Percentiles rank a stretch among this genome's conserved stretches.
Evolutionary conservation across 2,113 vertebrate species (phyloP).

Genomic region (Chionis minor): DNA sequence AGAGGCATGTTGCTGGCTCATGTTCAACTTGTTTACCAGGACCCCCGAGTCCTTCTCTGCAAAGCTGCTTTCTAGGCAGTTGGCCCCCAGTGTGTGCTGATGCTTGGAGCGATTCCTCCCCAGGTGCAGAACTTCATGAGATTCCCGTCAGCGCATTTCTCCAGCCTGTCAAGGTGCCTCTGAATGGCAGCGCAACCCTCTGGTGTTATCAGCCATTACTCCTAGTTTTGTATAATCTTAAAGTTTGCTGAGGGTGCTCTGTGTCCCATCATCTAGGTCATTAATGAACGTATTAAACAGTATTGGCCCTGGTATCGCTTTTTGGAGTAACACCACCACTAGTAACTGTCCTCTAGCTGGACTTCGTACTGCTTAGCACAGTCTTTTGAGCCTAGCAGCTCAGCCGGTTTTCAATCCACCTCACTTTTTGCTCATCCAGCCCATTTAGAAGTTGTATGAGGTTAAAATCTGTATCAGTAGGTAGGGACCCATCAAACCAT

Average conservation of each 20-base stretch:
- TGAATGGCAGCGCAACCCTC: background rate
- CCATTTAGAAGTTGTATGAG: background rate
- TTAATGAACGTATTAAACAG: background rate
- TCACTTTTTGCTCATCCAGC: background rate
- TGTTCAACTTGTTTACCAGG: background rate
- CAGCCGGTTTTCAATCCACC: background rate
- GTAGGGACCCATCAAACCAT: background rate
- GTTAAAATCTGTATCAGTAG: background rate
- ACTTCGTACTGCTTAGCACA: background rate
- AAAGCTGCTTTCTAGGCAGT: background rate
- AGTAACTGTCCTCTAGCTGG: background rate
- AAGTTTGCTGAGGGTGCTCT: background rate
- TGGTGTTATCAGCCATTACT: background rate
- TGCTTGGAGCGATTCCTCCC: background rate
- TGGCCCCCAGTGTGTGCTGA: background rate
- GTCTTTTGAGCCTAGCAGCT: background rate
- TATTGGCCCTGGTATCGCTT: accelerated
- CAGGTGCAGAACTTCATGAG: background rate
- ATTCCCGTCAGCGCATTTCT: background rate
- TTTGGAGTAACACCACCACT: background rate
- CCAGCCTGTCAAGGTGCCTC: background rate
- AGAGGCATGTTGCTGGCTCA: background rate
- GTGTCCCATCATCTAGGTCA: background rate
- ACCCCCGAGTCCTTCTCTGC: background rate
- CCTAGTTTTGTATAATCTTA: background rate